Base-by-base conservation (phyloP, 30 jellyfish, hydroid and myxozoan species). In the Hydractinia echinata region DNA sequence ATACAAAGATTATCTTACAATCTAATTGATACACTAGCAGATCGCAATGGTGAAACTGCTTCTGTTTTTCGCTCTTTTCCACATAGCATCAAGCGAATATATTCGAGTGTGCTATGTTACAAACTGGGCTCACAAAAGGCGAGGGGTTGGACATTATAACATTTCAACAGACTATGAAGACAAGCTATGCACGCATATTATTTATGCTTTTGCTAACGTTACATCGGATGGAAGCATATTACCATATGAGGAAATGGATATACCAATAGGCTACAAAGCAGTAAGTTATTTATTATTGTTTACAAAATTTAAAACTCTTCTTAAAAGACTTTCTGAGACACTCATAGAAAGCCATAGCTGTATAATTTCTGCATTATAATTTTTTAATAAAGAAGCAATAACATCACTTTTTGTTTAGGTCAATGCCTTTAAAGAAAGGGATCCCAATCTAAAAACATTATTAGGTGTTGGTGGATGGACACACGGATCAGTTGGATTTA, bases 401-500 rank as follows among this genome's bases (percentile, higher is more conserved):
- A 64, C 19, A 64, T n/a, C 0, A n/a, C 1, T 64, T 7, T n/a
- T n/a, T 64, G 9, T 64, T 64, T 64, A 64, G 74, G 74, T 64
- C 9, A 64, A 64, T 51, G 13, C 44, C 8, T 52, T 71, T 8
- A 71, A 71, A 71, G 1, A 10, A 8, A 48, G 81, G 50, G 81
- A 71, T 20, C 30, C 9, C n/a, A 8, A 50, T 15, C 6, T 71
- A 7, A 71, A 71, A 71, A 71, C 81, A 19, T 58, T 71, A 7
- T 15, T 71, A 71, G 81, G 67, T 30, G 61, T 71, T 50, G 81
- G 81, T 71, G 81, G 81, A 20, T 71, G 81, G 81, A 71, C 4
- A 7, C 81, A 71, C n/a, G 81, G 81, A 19, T 71, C 81, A 20
- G n/a, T 19, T 7, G 81, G 81, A 7, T 71, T 71, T 58, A 71